These are phyloP conservation scores for Alauda arvensis DNA, from an alignment of 2,797 vertebrate species.

Conservation along the genomic window DNA sequence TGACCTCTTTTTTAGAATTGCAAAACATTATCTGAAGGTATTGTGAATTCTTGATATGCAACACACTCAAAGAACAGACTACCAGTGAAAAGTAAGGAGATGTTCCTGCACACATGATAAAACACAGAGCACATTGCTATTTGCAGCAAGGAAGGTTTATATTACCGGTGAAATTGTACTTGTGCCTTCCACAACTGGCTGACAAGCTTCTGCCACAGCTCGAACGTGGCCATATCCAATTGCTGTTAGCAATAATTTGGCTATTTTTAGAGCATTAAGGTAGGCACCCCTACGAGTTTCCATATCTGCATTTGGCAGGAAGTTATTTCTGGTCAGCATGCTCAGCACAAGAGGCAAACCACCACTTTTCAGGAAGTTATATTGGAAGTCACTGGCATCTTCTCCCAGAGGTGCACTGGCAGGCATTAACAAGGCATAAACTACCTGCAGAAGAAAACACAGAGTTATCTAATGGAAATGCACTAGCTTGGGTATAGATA, in stretches of 20 bases:
- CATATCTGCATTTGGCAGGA: conserved; percentile 96
- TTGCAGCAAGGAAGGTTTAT: background rate
- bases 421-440: conserved; percentile 98
- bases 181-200: conserved; percentile 90
- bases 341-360: conserved; percentile 94
- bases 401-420: conserved; percentile 95
- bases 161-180: conserved; percentile 90
- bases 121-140: background rate
- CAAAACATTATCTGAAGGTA: background rate
- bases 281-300: conserved; percentile 96
- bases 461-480: background rate
- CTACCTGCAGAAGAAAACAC: conserved; percentile 78
- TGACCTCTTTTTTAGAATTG: background rate
- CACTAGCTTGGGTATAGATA: background rate
- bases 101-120: background rate
- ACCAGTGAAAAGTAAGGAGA: background rate
- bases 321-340: conserved; percentile 99
- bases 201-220: conserved; percentile 96
- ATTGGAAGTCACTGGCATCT: conserved; percentile 97
- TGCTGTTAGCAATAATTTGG: conserved; percentile 93
- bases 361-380: conserved; percentile 97
- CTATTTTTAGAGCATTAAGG: conserved; percentile 96
- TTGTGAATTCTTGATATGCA: rapidly evolving
- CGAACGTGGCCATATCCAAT: conserved; percentile 96
- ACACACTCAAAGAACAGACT: background rate